phyloP scores from a whole-genome alignment of 2,113 vertebrate genomes.

The Hyaena hyaena region DNA sequence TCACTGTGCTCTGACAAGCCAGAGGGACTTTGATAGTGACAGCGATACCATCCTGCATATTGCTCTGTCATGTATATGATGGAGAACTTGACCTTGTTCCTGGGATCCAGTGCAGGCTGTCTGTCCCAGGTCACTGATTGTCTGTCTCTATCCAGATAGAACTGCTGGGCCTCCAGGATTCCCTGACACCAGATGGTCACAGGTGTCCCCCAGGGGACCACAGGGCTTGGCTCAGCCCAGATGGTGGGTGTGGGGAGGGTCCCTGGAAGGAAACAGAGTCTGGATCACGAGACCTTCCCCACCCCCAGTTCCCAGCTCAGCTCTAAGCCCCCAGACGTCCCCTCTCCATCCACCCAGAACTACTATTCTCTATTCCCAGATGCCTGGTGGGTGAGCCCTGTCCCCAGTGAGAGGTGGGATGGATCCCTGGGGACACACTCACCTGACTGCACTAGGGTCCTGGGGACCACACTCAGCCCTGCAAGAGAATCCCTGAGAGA shows the following conservation, averaged over 20 bases:
- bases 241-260: not conserved
- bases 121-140: rapidly evolving
- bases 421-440: not conserved
- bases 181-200: not conserved
- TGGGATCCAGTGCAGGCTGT: not conserved
- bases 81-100: not conserved
- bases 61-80: rapidly evolving
- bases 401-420: no score
- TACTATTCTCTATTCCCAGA: no score
- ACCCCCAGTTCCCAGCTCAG: not conserved
- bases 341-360: rapidly evolving
- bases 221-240: not conserved
- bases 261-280: not conserved
- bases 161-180: rapidly evolving
- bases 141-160: rapidly evolving
- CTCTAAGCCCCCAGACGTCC: rapidly evolving
- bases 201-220: rapidly evolving
- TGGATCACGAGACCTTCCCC: rapidly evolving
- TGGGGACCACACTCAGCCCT: not conserved
- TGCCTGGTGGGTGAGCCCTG: rapidly evolving
- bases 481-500: not conserved
- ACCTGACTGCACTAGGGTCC: not conserved
- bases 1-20: not conserved
- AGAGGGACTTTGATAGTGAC: rapidly evolving
- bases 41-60: rapidly evolving